Evolutionary conservation across 2,113 vertebrate genomes (phyloP).

Genomic region (Tachysurus vachellii): DNA sequence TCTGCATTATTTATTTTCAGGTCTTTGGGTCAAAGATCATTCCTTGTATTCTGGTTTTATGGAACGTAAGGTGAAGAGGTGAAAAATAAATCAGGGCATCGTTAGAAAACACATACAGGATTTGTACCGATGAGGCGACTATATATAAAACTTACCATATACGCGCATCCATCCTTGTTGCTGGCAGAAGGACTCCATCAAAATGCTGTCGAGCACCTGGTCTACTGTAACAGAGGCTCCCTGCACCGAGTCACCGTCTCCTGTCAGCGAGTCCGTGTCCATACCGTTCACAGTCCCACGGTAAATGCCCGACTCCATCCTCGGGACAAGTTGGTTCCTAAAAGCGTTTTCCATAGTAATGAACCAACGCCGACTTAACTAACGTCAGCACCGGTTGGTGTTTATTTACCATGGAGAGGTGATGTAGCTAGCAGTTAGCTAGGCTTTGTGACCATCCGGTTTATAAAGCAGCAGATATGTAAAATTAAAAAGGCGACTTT

Average conservation of each 20-base stretch:
- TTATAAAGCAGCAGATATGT: background rate
- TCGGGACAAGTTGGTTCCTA: conserved; percentile 54
- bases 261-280: conserved; percentile 75
- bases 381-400: background rate
- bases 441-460: background rate
- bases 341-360: conserved; percentile 36
- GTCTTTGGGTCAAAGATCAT: background rate
- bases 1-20: background rate
- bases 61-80: background rate
- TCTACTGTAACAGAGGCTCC: conserved; percentile 73
- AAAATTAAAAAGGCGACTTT: background rate
- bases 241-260: conserved; percentile 77
- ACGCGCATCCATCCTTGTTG: conserved; percentile 91
- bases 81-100: background rate
- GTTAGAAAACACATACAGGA: background rate
- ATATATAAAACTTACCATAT: conserved; percentile 77
- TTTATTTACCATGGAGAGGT: background rate
- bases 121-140: background rate
- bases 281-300: conserved; percentile 68
- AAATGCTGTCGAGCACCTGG: conserved; percentile 77
- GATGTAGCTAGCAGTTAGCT: background rate
- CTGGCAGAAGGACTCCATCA: conserved; percentile 86
- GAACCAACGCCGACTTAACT: background rate
- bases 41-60: no score
- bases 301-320: conserved; percentile 64